Conservation (phyloP, 2,888 invertebrate species). For the Chymomyza caudatula region DNA sequence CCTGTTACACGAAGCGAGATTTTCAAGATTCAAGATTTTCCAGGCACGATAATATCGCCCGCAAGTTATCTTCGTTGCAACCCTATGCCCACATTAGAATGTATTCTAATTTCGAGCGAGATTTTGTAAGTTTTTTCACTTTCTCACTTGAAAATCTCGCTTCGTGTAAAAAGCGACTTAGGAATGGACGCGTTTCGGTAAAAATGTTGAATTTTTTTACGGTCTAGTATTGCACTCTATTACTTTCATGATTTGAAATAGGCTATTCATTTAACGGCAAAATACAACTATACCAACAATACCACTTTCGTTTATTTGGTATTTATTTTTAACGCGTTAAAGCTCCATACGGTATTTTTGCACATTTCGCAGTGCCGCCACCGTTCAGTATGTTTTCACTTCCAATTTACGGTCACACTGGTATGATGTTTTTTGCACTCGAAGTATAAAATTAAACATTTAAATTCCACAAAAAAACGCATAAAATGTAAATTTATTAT, state of each 20-base stretch:
- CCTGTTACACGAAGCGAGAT: too few relatives aligned
- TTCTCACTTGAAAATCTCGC: too few relatives aligned
- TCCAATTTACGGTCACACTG: background rate
- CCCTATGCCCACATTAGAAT: too few relatives aligned
- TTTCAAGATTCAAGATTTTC: too few relatives aligned
- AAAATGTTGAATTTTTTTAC: too few relatives aligned
- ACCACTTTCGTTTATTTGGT: background rate
- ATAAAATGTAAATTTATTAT: slow-evolving; percentile 48
- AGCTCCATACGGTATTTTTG: background rate
- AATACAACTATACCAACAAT: background rate
- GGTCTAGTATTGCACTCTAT: too few relatives aligned
- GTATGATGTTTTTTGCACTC: background rate
- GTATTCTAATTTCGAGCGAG: too few relatives aligned
- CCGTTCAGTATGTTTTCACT: background rate
- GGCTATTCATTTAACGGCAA: background rate
- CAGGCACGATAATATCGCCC: too few relatives aligned
- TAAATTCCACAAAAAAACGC: background rate
- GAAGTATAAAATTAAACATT: background rate
- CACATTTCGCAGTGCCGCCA: background rate
- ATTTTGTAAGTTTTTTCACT: too few relatives aligned
- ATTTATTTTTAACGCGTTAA: background rate
- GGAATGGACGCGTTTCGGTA: too few relatives aligned
- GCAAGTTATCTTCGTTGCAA: too few relatives aligned
- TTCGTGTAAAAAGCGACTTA: too few relatives aligned
- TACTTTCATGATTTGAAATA: background rate